Percentiles rank a stretch among this genome's conserved stretches.
phyloP scores from a whole-genome alignment of 2,797 vertebrate genomes.

The Poecilia gillii region DNA sequence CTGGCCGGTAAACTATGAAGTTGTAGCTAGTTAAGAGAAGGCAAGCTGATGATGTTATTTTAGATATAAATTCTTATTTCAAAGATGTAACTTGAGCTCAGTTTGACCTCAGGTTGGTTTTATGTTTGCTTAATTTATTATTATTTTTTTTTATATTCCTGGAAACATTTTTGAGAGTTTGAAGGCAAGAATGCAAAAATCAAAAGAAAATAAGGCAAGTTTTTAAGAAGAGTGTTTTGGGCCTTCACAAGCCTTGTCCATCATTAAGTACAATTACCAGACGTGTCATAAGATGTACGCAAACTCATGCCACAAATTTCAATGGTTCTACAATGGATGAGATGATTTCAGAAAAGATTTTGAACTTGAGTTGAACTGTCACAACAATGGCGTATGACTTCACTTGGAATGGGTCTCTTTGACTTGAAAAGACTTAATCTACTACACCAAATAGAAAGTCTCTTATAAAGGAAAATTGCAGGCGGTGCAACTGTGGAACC shows the following conservation, averaged over 20 bases:
- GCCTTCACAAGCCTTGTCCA: neutral
- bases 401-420: neutral
- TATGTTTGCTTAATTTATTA: neutral
- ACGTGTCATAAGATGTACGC: neutral
- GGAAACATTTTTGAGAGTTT: neutral
- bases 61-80: neutral
- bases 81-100: neutral
- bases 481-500: no score
- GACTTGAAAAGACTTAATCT: neutral
- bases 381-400: no score
- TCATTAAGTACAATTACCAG: neutral
- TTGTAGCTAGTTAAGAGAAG: conserved; percentile 2
- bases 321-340: neutral
- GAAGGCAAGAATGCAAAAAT: neutral
- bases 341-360: neutral
- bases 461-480: no score
- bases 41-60: conserved; percentile 5
- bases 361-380: neutral
- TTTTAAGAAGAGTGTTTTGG: neutral
- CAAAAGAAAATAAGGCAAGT: no score
- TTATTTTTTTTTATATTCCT: neutral
- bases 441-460: neutral
- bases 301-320: neutral
- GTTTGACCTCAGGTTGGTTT: neutral
- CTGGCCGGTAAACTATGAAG: neutral